Evolutionary conservation across 2,888 invertebrate species (phyloP), one percentile per base, ranked within the genome.

Genomic region (Mythimna pallens): DNA sequence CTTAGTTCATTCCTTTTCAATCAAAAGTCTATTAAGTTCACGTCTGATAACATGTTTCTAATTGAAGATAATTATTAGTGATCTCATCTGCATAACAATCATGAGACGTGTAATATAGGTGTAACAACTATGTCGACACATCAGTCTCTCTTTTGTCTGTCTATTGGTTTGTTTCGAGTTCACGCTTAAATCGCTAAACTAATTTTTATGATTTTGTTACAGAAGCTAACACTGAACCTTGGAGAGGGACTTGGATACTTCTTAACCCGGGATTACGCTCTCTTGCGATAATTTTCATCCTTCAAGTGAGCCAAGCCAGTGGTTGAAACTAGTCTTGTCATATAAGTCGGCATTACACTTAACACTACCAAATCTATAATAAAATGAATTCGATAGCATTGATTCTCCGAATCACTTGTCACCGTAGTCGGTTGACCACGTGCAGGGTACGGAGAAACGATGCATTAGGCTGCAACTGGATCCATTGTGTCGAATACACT

Each of bases 371-470:
- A 70, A 70, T 66, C 65, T 47, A 47, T 47, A 65, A 52, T 58
- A 71, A 20, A 69, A 73, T 55, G 9, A 81, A 76, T 73, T 65
- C 65, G 52, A 78, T 80, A 86, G 80, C 78, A 84, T 82, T 86
- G 80, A 72, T 89, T 90, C 87, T 87, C 76, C 64, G 89, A 88
- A 89, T 73, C 65, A 10, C n/a, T 75, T 70, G 52, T 63, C 61
- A 74, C 78, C 59, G 57, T 74, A 71, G 76, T 34, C 70, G 73
- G 70, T 75, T 57, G 25, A 59, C 74, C 80, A 79, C 83, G 72
- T 82, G 82, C 67, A 74, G 65, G 50, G 43, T 88, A 86, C 86
- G 70, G 70, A 83, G 89, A 89, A 90, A 79, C 84, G 81, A 86
- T 85, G 72, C 59, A 76, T 78, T 78, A 81, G 78, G 79, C 64